A percentile compares a stretch with the other conserved stretches of the same genome.
phyloP scores from a whole-genome alignment of 1,140 invertebrate species.

The Musca vetustissima region DNA sequence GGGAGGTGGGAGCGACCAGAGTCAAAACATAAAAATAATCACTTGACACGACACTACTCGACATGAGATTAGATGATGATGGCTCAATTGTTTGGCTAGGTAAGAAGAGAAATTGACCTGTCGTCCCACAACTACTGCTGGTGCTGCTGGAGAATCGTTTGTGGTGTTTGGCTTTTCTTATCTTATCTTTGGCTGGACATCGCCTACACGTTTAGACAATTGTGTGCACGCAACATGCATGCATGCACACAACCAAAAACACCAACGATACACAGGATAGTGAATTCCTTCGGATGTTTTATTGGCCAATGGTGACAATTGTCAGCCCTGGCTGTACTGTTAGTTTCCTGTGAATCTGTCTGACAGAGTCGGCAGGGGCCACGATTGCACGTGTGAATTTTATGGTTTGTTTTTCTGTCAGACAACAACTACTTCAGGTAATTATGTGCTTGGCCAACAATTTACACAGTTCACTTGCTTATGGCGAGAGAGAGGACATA shows the following conservation, averaged over 20 bases:
- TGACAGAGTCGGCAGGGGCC: neutral
- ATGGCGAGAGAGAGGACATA: neutral
- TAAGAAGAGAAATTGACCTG: slow-evolving; percentile 9
- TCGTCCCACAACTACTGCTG: neutral
- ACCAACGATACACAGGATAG: neutral
- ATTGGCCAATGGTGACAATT: neutral
- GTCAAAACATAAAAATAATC: slow-evolving; percentile 12
- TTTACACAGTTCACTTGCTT: slow-evolving; percentile 8
- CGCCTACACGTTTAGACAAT: slow-evolving; percentile 4
- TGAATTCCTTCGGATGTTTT: neutral
- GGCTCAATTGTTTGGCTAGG: slow-evolving; percentile 10
- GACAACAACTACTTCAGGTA: neutral
- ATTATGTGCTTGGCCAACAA: neutral
- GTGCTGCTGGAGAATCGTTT: neutral
- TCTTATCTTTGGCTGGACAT: slow-evolving; percentile 9
- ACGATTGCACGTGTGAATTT: slow-evolving; percentile 22
- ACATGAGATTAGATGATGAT: too few relatives aligned
- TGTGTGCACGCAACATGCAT: too few relatives aligned
- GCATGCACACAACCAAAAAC: neutral
- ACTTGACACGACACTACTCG: neutral
- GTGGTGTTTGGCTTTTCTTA: neutral
- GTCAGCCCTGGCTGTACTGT: neutral
- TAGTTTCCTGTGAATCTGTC: slow-evolving; percentile 17
- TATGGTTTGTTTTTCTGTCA: slow-evolving; percentile 13
- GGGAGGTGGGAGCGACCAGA: too few relatives aligned